Conservation (phyloP, 2,113 vertebrate species). For the Danio rerio region GRCz12tu NC_133189.1:47201501-47202000, state of each 20-base stretch:
- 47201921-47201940: not conserved
- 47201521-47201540: not conserved
- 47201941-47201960: not conserved
- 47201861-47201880: not conserved
- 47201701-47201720: not conserved
- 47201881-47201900: not conserved
- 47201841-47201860: conserved; percentile 7
- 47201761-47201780: not conserved
- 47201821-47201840: not conserved
- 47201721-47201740: not conserved
- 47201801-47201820: not conserved
- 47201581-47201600: not conserved
- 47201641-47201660: conserved; percentile 60
- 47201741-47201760: not conserved
- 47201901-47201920: not conserved
- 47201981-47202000: too few species aligned
- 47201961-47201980: not conserved
- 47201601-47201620: not conserved
- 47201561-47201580: not conserved
- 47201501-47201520: too few species aligned
- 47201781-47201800: not conserved
- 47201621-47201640: conserved; percentile 68
- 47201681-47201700: not conserved
- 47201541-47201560: not conserved
- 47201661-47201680: not conserved